These are phyloP conservation scores for Noturus placidus DNA, from an alignment of 2,113 vertebrate species.

Conservation along the genomic window DNA sequence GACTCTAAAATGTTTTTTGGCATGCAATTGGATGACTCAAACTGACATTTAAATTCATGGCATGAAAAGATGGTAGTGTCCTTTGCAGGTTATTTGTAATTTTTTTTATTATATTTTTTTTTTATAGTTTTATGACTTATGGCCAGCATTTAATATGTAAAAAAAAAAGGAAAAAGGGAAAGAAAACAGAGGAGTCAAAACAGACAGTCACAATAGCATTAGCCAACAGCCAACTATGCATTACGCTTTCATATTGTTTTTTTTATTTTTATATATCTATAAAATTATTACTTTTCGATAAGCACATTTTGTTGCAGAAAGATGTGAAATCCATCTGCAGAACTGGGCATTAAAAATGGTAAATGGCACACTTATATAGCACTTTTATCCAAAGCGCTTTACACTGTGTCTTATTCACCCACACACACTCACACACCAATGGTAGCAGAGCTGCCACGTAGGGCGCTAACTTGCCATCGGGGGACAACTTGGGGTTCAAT, in stretches of 20 bases:
- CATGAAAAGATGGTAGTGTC: slow-evolving; percentile 16
- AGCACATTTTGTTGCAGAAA: background rate
- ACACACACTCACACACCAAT: too few relatives aligned
- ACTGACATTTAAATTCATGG: slow-evolving; percentile 17
- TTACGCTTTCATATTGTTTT: background rate
- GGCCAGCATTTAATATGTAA: background rate
- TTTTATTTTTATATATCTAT: background rate
- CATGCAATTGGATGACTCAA: slow-evolving; percentile 34
- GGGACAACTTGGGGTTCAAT: too few relatives aligned
- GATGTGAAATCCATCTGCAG: background rate
- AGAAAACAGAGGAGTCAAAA: background rate
- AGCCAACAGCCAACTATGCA: background rate
- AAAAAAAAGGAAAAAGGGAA: background rate
- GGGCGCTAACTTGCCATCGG: too few relatives aligned
- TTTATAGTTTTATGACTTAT: slow-evolving; percentile 27
- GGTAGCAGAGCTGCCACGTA: too few relatives aligned
- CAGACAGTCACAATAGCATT: background rate
- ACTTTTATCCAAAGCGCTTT: too few relatives aligned
- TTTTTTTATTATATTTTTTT: background rate
- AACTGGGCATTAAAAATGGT: too few relatives aligned
- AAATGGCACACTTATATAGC: too few relatives aligned
- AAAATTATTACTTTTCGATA: background rate
- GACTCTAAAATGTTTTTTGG: slow-evolving; percentile 32
- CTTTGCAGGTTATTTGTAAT: background rate
- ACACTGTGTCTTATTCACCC: too few relatives aligned